phyloP scores from a whole-genome alignment of 2,797 vertebrate genomes.

The Eidolon dupreanum region DNA sequence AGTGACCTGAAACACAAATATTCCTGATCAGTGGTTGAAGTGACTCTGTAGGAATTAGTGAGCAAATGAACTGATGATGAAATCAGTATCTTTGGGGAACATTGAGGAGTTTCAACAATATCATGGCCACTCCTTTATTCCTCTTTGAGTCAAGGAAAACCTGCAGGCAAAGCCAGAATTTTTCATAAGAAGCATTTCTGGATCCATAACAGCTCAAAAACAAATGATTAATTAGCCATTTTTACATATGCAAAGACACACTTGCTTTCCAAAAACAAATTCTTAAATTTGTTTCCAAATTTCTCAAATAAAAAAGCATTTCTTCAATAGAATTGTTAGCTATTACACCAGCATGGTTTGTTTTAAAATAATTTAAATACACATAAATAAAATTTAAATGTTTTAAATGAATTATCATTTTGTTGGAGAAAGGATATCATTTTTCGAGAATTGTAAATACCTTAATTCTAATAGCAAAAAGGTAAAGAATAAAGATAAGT shows the following conservation, averaged over 20 bases:
- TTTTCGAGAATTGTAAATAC: not conserved
- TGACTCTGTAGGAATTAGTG: not conserved
- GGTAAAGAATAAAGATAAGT: not conserved
- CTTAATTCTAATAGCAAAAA: constrained; percentile 7
- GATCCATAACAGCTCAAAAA: not conserved
- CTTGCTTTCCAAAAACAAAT: not conserved
- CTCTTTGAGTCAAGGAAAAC: not conserved
- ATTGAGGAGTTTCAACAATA: not conserved
- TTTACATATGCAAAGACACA: constrained; percentile 10
- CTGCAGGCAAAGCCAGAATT: not conserved
- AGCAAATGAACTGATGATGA: not conserved
- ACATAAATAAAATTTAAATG: not conserved
- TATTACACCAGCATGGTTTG: not conserved
- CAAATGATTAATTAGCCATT: not conserved
- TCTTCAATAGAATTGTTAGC: not conserved
- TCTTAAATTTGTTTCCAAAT: constrained; percentile 8
- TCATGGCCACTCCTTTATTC: not conserved
- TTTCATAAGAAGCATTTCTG: constrained; percentile 29
- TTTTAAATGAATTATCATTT: constrained; percentile 20
- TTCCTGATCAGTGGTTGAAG: not conserved
- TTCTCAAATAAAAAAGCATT: constrained; percentile 14
- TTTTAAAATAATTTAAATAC: constrained; percentile 4
- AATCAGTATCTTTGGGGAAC: not conserved
- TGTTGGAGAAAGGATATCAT: constrained; percentile 28
- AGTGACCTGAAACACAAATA: constrained; percentile 21